A percentile compares a stretch with the other conserved stretches of the same genome.
phyloP scores from a whole-genome alignment of 2,888 invertebrate species.

The Brachyptera putata region DNA sequence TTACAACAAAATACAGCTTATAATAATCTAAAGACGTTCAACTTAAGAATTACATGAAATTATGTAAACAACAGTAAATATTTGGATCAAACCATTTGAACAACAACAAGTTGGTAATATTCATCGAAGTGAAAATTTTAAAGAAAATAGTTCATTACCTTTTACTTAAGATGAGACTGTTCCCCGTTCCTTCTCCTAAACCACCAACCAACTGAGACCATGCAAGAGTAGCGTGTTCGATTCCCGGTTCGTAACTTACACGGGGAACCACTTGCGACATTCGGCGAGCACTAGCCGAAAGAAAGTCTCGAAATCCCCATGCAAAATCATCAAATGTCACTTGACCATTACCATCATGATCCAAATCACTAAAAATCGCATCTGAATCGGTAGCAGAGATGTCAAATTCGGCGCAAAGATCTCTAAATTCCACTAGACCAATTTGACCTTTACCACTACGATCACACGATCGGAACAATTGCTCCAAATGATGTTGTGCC shows the following conservation, averaged over 20 bases:
- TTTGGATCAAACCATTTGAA: too few species aligned
- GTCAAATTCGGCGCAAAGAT: constrained; percentile 47
- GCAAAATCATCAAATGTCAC: constrained; percentile 51
- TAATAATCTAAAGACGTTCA: too few species aligned
- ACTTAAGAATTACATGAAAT: too few species aligned
- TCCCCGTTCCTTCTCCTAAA: too few species aligned
- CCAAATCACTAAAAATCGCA: constrained; percentile 49
- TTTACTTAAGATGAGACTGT: too few species aligned
- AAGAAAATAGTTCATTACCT: too few species aligned
- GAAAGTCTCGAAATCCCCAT: constrained; percentile 47
- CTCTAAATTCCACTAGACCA: constrained; percentile 46
- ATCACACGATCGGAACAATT: constrained; percentile 48
- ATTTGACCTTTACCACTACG: constrained; percentile 45
- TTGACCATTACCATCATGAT: constrained; percentile 50
- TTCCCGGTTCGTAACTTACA: constrained; percentile 10
- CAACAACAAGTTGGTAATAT: too few species aligned
- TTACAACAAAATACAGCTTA: too few species aligned
- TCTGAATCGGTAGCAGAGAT: constrained; percentile 44
- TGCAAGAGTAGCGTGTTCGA: constrained; percentile 38
- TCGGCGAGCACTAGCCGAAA: constrained; percentile 38
- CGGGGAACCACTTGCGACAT: constrained; percentile 34
- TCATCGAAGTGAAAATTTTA: too few species aligned
- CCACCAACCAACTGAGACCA: constrained; percentile 41
- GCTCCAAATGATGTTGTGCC: constrained; percentile 37
- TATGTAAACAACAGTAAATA: too few species aligned